Base-by-base conservation (phyloP, 2,797 vertebrate genomes). In the Coregonus suidteri region DNA sequence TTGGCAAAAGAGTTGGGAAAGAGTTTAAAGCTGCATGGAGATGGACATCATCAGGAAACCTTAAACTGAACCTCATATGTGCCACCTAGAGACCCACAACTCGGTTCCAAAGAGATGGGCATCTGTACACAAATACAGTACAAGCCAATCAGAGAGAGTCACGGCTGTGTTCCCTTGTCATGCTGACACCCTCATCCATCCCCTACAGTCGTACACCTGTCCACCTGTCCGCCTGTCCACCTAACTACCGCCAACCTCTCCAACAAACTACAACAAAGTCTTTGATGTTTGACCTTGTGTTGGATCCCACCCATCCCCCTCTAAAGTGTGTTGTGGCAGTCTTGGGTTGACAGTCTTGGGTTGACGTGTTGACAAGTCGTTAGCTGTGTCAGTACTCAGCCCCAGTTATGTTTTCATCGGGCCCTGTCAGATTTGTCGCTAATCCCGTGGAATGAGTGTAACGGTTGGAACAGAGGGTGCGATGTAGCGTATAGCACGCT, bases 381-480 rank as follows among this genome's bases (percentile, higher is more conserved):
- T 71, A 67, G 71, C 76, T 76, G 31, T 66, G 16, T 77, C 9
- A 59, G 41, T 54, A 5, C 51, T 52, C 64, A 80, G 79, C 73
- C 78, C 25, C 69, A 37, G 84, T 81, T 83, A 82, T 82, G 85
- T 87, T 88, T 86, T 85, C 79, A 84, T 77, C 77, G 75, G 47
- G 73, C 83, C 85, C 83, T 88, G 91, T 92, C 91, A 89, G 84
- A 87, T 82, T 85, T 82, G 78, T 73, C 11, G 75, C 74, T 91
- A 92, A 92, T 90, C 91, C 84, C 34, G 72, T 16, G 79, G 76
- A 47, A 82, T 85, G 82, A 87, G 82, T 78, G 75, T 83, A 77
- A 81, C 79, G 56, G 73, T 76, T 87, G 79, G 81, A 85, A 83
- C 82, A 78, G 85, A 68, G 77, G 81, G 73, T n/a, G 77, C 73